These are phyloP conservation scores for Leptinotarsa texana DNA, from an alignment of 1,140 invertebrate genomes.

Conservation along the genomic window DNA sequence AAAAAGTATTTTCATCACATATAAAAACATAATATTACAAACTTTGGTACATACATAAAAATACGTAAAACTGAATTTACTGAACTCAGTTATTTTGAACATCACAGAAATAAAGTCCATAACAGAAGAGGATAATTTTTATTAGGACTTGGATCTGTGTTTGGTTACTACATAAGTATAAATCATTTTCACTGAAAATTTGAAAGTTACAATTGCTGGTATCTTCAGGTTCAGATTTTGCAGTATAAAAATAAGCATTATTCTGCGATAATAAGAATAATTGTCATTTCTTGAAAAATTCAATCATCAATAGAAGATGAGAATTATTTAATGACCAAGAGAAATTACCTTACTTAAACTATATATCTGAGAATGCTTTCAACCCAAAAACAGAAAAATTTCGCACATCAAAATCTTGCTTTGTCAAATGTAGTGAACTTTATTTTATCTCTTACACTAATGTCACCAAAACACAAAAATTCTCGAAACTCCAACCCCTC, in stretches of 20 bases:
- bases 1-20: conserved; percentile 25
- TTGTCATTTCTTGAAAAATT: too few relatives aligned
- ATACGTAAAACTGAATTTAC: conserved; percentile 8
- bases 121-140: background rate
- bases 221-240: too few relatives aligned
- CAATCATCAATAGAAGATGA: too few relatives aligned
- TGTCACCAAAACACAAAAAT: too few relatives aligned
- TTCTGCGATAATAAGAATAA: too few relatives aligned
- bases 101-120: conserved; percentile 14
- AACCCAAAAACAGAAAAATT: conserved; percentile 1
- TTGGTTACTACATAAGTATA: background rate
- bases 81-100: background rate
- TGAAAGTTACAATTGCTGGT: background rate
- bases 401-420: too few relatives aligned
- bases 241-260: too few relatives aligned
- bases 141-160: background rate
- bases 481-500: too few relatives aligned
- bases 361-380: background rate
- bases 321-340: background rate
- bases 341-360: background rate
- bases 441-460: too few relatives aligned
- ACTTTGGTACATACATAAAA: conserved; percentile 26
- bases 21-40: conserved; percentile 18
- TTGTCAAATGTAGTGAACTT: too few relatives aligned
- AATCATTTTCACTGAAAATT: background rate